phyloP scores from a whole-genome alignment of 92 coral and sea anemone species.

The Pocillopora grandis region DNA sequence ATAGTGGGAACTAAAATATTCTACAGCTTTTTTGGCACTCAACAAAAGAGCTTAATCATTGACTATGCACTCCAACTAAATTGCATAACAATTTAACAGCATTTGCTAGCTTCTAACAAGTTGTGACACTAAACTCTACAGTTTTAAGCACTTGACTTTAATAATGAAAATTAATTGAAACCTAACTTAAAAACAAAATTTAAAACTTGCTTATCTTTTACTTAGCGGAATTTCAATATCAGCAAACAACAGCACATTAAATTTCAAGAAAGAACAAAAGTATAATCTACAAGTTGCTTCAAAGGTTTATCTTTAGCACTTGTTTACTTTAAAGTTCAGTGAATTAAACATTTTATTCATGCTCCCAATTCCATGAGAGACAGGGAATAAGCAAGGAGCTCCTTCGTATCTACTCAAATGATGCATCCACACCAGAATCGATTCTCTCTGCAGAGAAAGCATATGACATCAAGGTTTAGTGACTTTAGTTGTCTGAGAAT shows the following conservation, averaged over 20 bases:
- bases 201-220: not conserved
- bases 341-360: slow-evolving; percentile 15
- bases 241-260: slow-evolving; percentile 16
- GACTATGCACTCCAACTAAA: not conserved
- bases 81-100: not conserved
- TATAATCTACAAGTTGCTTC: slow-evolving; percentile 8
- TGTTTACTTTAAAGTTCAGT: slow-evolving; percentile 25
- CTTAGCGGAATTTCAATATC: not conserved
- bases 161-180: not conserved
- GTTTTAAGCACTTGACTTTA: not conserved
- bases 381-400: slow-evolving; percentile 65
- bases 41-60: not conserved
- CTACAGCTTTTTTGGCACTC: slow-evolving; percentile 11
- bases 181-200: slow-evolving; percentile 12
- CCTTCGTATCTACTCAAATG: slow-evolving; percentile 55
- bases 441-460: slow-evolving; percentile 78
- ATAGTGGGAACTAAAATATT: not conserved
- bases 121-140: not conserved
- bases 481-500: slow-evolving; percentile 5
- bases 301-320: slow-evolving; percentile 21
- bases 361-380: slow-evolving; percentile 44
- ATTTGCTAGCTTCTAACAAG: not conserved
- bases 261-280: not conserved
- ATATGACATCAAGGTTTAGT: slow-evolving; percentile 41
- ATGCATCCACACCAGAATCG: slow-evolving; percentile 67